Base-by-base conservation (phyloP, 2,888 invertebrate species). In the Acrobasis consociella region DNA sequence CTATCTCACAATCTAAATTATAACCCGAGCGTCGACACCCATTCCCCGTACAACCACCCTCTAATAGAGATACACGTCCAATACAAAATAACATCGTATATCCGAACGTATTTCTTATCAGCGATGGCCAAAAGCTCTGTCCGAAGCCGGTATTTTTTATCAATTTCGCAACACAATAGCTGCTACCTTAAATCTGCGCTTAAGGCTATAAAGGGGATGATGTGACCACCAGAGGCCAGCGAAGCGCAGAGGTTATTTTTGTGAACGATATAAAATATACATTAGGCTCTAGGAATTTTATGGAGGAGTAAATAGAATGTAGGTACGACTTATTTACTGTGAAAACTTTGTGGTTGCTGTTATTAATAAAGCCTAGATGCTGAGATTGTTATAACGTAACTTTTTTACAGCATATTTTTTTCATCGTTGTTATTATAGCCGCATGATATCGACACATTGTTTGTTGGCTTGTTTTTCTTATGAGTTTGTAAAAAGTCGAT, bases 111-210 rank as follows among this genome's bases (percentile, higher is more conserved):
- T 49, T 60, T 50, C 63, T 64, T 72, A 72, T 72, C 70, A 70
- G 71, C 69, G 46, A 53, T 50, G 17, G 10, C 66, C 67, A 53
- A 60, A 31, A 51, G 13, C 59, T 64, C 69, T 70, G 65, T 16
- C 62, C 60, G 22, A 15, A 58, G 39, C 13, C 49, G 67, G 78
- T 74, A 73, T 81, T 81, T 81, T 72, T 80, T 78, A 80, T 82
- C 79, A 79, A 83, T 83, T 81, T 77, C 67, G 62, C 61, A 61
- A 59, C 73, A 84, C 81, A 85, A 83, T 71, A 74, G 76, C 65
- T 64, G 64, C 51, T 67, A 66, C 67, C 72, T 76, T 76, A 77
- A 77, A 81, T 75, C 76, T 70, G 50, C 64, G 63, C 78, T 80
- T 79, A 81, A 72, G 70, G 72, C 64, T 72, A 70, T 77, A 72